Evolutionary conservation across 2,888 invertebrate genomes (phyloP).

Genomic region (Trissoscelio sp.): DNA sequence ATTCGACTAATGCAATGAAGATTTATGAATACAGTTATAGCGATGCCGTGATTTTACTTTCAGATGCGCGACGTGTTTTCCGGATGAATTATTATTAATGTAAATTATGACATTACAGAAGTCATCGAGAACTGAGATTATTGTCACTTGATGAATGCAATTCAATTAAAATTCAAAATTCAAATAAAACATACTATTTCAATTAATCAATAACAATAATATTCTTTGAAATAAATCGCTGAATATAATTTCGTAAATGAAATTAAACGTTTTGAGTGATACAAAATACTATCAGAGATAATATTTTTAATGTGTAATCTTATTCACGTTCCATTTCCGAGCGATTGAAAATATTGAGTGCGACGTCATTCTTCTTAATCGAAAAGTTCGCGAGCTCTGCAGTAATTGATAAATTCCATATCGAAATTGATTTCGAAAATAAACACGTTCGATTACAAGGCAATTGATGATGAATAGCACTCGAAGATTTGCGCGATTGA

Average conservation of each 20-base stretch:
- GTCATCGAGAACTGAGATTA: background rate
- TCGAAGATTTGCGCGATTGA: constrained; percentile 38
- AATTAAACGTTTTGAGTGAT: no score
- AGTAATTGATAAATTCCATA: constrained; percentile 34
- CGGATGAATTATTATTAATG: background rate
- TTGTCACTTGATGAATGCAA: background rate
- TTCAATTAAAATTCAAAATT: background rate
- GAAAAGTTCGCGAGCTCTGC: constrained; percentile 1
- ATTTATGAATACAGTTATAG: constrained; percentile 21
- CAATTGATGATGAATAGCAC: constrained; percentile 33
- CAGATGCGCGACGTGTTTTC: background rate
- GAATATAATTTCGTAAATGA: no score
- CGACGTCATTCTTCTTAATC: constrained; percentile 5
- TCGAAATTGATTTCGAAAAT: constrained; percentile 33
- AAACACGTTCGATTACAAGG: constrained; percentile 29
- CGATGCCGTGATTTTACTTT: constrained; percentile 1
- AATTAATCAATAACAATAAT: no score
- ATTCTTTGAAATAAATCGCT: no score
- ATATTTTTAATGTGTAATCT: constrained; percentile 4
- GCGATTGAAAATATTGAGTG: constrained; percentile 14
- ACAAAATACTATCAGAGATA: no score
- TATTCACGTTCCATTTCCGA: constrained; percentile 20
- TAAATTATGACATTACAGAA: constrained; percentile 1
- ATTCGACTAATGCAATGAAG: constrained; percentile 28
- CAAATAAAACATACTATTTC: no score